A percentile compares a stretch with the other conserved stretches of the same genome.
These are phyloP conservation scores for Corythornis vintsioides DNA, from an alignment of 2,113 vertebrate genomes.

Conservation along the genomic window DNA sequence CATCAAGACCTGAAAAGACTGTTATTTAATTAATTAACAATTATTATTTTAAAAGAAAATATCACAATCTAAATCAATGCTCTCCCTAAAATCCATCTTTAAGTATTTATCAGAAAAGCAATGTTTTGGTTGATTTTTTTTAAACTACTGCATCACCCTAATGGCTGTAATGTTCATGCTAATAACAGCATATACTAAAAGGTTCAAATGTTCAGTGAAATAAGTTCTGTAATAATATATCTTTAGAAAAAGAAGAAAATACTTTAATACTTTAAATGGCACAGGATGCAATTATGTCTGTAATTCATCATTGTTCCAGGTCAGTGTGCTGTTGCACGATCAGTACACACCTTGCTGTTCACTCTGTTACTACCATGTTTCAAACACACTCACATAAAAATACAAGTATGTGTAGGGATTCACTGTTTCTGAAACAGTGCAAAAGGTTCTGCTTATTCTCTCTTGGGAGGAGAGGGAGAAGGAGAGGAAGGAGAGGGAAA, in stretches of 20 bases:
- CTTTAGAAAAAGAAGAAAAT: background rate
- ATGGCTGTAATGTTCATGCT: background rate
- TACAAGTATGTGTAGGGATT: rapidly evolving
- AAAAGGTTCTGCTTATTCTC: too few species aligned
- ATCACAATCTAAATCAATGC: background rate
- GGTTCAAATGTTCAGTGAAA: background rate
- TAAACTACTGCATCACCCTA: background rate
- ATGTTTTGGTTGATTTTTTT: background rate
- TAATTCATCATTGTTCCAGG: rapidly evolving
- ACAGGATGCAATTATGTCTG: rapidly evolving
- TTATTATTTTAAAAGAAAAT: background rate
- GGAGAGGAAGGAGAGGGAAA: background rate
- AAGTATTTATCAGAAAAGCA: background rate
- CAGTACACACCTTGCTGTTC: rapidly evolving
- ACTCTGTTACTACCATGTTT: background rate
- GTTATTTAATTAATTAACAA: background rate
- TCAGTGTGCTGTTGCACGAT: background rate
- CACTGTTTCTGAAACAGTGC: background rate
- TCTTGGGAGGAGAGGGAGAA: background rate
- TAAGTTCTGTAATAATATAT: background rate
- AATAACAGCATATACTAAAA: background rate
- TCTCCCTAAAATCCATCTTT: background rate
- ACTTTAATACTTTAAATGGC: rapidly evolving
- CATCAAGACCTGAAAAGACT: background rate
- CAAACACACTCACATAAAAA: rapidly evolving